phyloP scores from a whole-genome alignment of 2,888 invertebrate species.

The Hydriomena furcata region DNA sequence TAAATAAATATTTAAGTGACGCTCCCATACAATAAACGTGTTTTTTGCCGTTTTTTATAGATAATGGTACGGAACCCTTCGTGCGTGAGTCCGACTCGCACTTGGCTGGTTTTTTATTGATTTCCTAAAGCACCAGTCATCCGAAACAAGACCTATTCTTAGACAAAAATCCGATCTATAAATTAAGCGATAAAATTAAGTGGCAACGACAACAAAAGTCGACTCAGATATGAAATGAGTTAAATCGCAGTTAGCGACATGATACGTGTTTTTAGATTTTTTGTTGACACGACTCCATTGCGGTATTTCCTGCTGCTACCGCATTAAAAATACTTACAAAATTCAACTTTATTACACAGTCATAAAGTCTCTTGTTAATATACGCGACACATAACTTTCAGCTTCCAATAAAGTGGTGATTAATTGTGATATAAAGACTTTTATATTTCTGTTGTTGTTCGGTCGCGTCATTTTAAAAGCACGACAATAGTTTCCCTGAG shows the following conservation, averaged over 20 bases:
- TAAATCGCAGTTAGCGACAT: constrained; percentile 79
- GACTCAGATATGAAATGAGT: constrained; percentile 78
- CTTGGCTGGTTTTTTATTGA: too few relatives aligned
- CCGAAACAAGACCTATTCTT: constrained; percentile 22
- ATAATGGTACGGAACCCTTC: too few relatives aligned
- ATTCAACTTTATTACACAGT: constrained; percentile 34
- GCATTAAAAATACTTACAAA: constrained; percentile 40
- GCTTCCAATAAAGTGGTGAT: constrained; percentile 70
- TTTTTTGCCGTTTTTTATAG: too few relatives aligned
- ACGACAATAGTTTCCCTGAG: constrained; percentile 58
- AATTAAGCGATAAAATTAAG: constrained; percentile 66
- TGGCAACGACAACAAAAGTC: constrained; percentile 68
- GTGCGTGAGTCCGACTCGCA: too few relatives aligned
- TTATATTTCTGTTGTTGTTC: constrained; percentile 75
- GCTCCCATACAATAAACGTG: too few relatives aligned
- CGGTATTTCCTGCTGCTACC: constrained; percentile 82
- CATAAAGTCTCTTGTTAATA: constrained; percentile 42
- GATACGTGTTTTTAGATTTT: constrained; percentile 77
- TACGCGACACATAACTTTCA: constrained; percentile 38
- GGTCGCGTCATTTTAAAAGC: constrained; percentile 65
- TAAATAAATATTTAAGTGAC: too few relatives aligned
- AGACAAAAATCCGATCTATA: constrained; percentile 26
- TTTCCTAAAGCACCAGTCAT: constrained; percentile 12
- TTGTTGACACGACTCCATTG: constrained; percentile 72
- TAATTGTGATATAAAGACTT: constrained; percentile 79